Evolutionary conservation across 2,797 vertebrate species (phyloP).

Genomic region (Pangasius larnaudii): DNA sequence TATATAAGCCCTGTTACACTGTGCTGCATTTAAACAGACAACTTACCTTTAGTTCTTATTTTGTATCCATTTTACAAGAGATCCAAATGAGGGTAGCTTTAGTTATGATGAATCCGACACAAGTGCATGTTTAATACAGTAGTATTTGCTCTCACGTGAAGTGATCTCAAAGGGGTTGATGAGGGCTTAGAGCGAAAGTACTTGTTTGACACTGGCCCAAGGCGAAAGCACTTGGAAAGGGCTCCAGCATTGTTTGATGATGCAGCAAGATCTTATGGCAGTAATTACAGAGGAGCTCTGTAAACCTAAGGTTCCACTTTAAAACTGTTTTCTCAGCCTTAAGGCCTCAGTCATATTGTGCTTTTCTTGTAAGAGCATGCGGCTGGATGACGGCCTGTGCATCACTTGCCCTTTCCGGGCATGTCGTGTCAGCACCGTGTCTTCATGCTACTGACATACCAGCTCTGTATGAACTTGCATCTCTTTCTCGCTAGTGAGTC

Average conservation of each 20-base stretch:
- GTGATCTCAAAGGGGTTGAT: conserved; percentile 51
- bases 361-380: conserved; percentile 36
- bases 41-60: neutral
- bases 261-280: conserved; percentile 44
- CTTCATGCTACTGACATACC: conserved; percentile 24
- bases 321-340: conserved; percentile 42
- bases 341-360: neutral
- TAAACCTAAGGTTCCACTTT: conserved; percentile 35
- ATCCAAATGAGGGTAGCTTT: neutral
- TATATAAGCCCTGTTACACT: neutral
- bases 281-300: conserved; percentile 36
- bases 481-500: neutral
- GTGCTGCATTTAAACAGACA: neutral
- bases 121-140: neutral
- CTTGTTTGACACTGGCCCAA: conserved; percentile 50
- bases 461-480: conserved; percentile 52
- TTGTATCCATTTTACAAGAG: neutral
- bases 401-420: conserved; percentile 51
- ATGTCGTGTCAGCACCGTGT: conserved; percentile 37
- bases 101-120: conserved; percentile 24
- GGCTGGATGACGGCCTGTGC: conserved; percentile 26
- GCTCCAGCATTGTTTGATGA: conserved; percentile 53
- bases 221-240: conserved; percentile 47
- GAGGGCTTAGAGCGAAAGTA: conserved; percentile 46
- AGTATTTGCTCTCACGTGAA: conserved; percentile 27